Evolutionary conservation across 2,888 invertebrate species (phyloP), one percentile per base, ranked within the genome.

Genomic region (Papilio elwesi): DNA sequence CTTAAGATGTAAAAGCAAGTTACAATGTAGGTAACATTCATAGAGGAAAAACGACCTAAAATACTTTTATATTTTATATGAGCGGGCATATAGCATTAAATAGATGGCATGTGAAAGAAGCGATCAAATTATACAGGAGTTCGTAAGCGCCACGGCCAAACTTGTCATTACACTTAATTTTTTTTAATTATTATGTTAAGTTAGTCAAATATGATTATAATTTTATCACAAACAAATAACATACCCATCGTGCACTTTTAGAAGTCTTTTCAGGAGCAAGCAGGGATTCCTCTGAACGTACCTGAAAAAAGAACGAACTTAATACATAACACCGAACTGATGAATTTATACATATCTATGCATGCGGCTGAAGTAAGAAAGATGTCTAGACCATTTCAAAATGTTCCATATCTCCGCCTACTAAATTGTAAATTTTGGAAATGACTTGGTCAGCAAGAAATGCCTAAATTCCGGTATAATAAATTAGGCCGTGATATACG

Each of bases 281-380:
- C 82, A 93, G 91, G 76, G 91, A 93, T 81, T 93, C 93, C 80
- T 93, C 93, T 77, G 93, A 93, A 93, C 93, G 93, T 92, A 93
- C 93, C 93, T 93, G 87, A 43, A 87, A 89, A 51, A 81, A 75
- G 66, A 36, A 68, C 67, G 71, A n/a, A 47, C 48, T 70, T 52
- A 52, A 63, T 67, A 43, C 74, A 67, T 49, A 68, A 52, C 8
- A 1, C 15, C 36, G 5, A 16, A 9, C 26, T 57, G n/a, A n/a
- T n/a, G n/a, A n/a, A n/a, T n/a, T n/a, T n/a, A 2, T 4, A 4
- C 26, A 26, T 26, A 26, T 26, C 1, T 26, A 26, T 26, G 26
- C 26, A 26, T 26, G 26, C 4, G 26, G 26, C 26, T 26, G 26
- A 26, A 26, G 26, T 26, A 26, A 26, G 26, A 26, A 43, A 43